Evolutionary conservation across 2,113 vertebrate genomes (phyloP), one percentile per base, ranked within the genome.

Genomic region (Hyla sarda): DNA sequence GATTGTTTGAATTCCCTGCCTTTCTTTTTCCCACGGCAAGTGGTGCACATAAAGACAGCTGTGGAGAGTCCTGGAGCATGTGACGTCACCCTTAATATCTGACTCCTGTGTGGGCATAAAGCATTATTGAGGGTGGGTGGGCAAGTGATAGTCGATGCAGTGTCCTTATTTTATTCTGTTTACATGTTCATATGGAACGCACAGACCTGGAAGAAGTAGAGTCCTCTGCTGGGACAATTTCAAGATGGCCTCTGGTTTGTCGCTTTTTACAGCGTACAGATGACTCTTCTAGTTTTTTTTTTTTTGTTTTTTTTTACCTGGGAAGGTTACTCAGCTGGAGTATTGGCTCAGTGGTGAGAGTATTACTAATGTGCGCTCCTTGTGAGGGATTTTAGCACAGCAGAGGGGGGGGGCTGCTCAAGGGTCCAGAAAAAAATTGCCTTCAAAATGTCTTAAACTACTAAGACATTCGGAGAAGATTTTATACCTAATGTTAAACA

Each of bases 161-260:
- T 85, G 83, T 85, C 83, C 73, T 85, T 85, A 50, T 81, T 74
- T 85, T 78, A 79, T 74, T 56, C 78, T 87, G 77, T 87, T 82
- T 87, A 85, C 83, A 85, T 69, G 58, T 78, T 85, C 74, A 67
- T 32, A 12, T 50, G 30, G 58, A 78, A 65, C 60, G 83, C 83
- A 69, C 83, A 76, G 83, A 75, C 72, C 83, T 32, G 72, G 54
- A 76, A 30, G 52, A 41, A 19, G 65, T 25, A 34, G 50, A 37
- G 65, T 62, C 58, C 14, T 58, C 13, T 37, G 12, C 34, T 12
- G 23, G 82, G n/a, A 12, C 72, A 62, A 8, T 30, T 62, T 17
- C 0, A n/a, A 21, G 9, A 4, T 28, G 4, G 69, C 28, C 65
- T 50, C 41, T 50, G 69, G 32, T 1, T 74, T 72, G 34, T 73